Evolutionary conservation across 2,113 vertebrate species (phyloP).

Genomic region (Oryzias curvinotus): DNA sequence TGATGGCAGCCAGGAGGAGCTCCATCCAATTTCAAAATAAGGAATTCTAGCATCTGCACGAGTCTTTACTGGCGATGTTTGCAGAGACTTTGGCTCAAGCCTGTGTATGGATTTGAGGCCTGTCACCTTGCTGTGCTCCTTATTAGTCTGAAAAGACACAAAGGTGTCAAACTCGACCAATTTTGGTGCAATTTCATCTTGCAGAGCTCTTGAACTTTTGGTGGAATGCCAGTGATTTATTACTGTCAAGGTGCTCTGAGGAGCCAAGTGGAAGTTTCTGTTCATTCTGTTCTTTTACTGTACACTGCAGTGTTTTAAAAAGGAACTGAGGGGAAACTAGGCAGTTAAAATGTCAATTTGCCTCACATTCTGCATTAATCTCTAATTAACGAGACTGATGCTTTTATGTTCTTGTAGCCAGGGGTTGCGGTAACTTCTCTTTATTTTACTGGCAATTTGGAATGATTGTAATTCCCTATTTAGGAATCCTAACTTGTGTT

Average conservation of each 20-base stretch:
- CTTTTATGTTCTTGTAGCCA: constrained; percentile 20
- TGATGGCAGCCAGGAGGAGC: constrained; percentile 51
- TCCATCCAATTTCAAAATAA: constrained; percentile 62
- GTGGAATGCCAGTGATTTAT: constrained; percentile 49
- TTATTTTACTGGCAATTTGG: neutral
- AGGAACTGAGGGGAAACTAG: constrained; percentile 29
- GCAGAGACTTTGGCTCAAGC: constrained; percentile 49
- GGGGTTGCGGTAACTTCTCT: constrained; percentile 3
- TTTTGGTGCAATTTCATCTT: constrained; percentile 44
- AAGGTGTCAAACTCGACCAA: constrained; percentile 46
- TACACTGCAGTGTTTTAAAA: constrained; percentile 50
- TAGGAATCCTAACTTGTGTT: neutral
- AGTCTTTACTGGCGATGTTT: constrained; percentile 62
- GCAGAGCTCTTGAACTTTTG: constrained; percentile 51
- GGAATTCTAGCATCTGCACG: constrained; percentile 58
- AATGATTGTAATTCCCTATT: neutral
- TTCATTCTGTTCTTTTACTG: constrained; percentile 49
- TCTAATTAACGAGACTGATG: constrained; percentile 46
- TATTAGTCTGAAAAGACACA: constrained; percentile 41
- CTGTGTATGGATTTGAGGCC: constrained; percentile 32
- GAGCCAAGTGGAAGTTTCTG: constrained; percentile 54
- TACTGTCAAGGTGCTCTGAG: constrained; percentile 43
- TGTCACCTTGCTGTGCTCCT: constrained; percentile 35
- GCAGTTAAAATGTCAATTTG: constrained; percentile 50
- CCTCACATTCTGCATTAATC: constrained; percentile 47